Percentiles rank a stretch among this genome's conserved stretches.
These are phyloP conservation scores for Lucilia cuprina DNA, from an alignment of 1,140 invertebrate genomes.

Conservation along the genomic window DNA sequence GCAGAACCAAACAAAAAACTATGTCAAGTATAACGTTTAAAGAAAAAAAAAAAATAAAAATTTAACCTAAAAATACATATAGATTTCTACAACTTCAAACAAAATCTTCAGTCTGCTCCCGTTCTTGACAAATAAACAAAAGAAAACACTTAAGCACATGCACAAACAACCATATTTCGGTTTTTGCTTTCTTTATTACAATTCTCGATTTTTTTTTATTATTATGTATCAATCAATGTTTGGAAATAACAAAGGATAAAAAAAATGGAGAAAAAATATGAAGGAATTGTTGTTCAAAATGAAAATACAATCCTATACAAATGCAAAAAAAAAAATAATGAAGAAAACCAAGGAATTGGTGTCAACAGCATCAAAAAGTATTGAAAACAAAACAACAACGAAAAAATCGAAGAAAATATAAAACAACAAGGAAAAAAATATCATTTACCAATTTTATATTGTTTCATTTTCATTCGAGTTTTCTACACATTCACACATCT, in stretches of 20 bases:
- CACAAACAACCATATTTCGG: not conserved
- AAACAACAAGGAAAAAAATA: not conserved
- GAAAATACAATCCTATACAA: not conserved
- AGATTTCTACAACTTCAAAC: no score
- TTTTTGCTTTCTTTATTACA: not conserved
- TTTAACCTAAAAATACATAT: no score
- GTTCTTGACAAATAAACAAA: not conserved
- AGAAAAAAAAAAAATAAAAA: no score
- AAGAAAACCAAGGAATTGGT: not conserved
- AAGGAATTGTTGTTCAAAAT: not conserved
- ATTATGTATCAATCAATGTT: not conserved
- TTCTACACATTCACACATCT: not conserved
- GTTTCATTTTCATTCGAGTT: slow-evolving; percentile 7
- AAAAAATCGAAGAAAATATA: not conserved
- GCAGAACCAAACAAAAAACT: no score
- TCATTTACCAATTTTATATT: slow-evolving; percentile 12
- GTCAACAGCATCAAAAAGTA: slow-evolving; percentile 10
- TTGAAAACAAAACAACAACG: not conserved
- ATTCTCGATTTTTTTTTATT: not conserved
- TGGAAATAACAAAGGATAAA: not conserved
- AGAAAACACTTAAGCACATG: not conserved
- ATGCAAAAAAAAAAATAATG: not conserved
- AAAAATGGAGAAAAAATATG: not conserved
- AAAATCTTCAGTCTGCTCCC: no score
- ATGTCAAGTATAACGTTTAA: no score